A percentile compares a stretch with the other conserved stretches of the same genome.
Conservation (phyloP, 2,113 vertebrate genomes). For the Alces alces region DNA sequence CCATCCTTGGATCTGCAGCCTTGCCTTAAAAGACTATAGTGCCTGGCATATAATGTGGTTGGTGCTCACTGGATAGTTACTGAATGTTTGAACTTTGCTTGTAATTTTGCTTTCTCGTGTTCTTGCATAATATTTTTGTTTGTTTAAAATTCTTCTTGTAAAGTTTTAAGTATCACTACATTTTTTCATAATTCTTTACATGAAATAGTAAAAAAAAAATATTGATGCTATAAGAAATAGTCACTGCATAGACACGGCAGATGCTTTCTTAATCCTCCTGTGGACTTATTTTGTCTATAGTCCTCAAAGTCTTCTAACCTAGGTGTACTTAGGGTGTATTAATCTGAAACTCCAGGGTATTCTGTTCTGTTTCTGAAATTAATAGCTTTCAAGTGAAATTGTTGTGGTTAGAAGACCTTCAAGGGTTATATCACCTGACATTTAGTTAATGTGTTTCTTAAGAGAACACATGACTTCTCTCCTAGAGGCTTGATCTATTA, state of each 20-base stretch:
- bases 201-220: background rate
- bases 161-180: background rate
- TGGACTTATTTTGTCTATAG: background rate
- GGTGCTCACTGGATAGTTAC: background rate
- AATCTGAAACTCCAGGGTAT: background rate
- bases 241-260: background rate
- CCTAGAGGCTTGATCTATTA: background rate
- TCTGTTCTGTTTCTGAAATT: constrained; percentile 35
- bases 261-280: background rate
- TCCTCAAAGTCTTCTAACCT: background rate
- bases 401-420: background rate
- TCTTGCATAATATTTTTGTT: background rate
- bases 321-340: background rate
- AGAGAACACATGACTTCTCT: background rate
- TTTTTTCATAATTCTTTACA: background rate
- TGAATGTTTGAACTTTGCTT: background rate
- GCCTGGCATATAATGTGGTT: background rate
- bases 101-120: background rate
- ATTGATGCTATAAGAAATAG: background rate
- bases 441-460: constrained; percentile 24
- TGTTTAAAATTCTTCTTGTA: background rate
- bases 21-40: background rate
- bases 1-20: background rate
- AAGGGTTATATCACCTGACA: background rate
- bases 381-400: constrained; percentile 35